Conservation (phyloP, 53 echinoderm and acorn worm species). For the Antedon mediterranea region DNA sequence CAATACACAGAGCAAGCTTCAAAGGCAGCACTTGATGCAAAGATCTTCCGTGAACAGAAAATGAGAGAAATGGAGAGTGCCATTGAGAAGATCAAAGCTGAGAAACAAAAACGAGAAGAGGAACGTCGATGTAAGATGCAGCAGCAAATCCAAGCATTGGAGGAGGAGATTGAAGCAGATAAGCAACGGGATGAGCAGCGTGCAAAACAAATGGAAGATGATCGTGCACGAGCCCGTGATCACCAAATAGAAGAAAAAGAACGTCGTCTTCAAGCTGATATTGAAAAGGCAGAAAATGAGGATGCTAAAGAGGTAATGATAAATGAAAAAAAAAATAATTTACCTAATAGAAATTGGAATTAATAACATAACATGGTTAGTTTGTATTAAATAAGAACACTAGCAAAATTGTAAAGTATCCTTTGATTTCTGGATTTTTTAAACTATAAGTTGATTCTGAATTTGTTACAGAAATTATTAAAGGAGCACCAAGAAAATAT, state of each 20-base stretch:
- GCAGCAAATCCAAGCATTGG: conserved; percentile 62
- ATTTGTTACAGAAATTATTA: conserved; percentile 52
- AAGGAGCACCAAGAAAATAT: conserved; percentile 67
- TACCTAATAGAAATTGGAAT: not conserved
- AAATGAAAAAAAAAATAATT: no score
- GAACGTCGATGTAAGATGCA: conserved; percentile 66
- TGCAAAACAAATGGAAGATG: conserved; percentile 31
- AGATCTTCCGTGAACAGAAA: conserved; percentile 77
- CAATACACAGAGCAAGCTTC: conserved; percentile 81
- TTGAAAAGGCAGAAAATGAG: conserved; percentile 49
- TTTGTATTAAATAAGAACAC: no score
- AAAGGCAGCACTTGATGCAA: conserved; percentile 61
- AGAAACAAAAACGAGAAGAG: conserved; percentile 69
- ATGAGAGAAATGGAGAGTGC: conserved; percentile 69
- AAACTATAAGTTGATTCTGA: no score
- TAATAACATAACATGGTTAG: no score
- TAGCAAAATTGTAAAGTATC: no score
- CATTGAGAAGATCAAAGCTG: conserved; percentile 68
- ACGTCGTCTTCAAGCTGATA: conserved; percentile 56
- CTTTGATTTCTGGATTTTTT: no score
- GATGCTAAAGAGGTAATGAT: conserved; percentile 51
- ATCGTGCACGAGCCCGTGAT: conserved; percentile 37
- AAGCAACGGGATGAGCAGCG: conserved; percentile 56
- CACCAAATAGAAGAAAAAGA: conserved; percentile 80
- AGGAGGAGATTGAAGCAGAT: conserved; percentile 61